These are phyloP conservation scores for Chunga burmeisteri DNA, from an alignment of 2,113 vertebrate genomes.

Conservation along the genomic window DNA sequence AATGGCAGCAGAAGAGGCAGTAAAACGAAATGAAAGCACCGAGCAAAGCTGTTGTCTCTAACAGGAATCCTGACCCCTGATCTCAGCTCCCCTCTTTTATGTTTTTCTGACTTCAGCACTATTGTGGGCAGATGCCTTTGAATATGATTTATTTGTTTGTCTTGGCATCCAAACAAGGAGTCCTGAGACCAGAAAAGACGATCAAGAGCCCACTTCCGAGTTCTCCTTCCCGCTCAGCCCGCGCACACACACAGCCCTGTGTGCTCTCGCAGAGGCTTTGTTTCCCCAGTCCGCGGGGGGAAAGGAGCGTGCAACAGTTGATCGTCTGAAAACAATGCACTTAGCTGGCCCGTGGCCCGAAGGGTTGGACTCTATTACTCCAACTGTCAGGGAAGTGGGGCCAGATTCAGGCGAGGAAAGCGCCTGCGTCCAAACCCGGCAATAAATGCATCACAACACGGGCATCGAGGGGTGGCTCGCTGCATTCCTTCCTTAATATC, in stretches of 20 bases:
- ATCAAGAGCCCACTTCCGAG: conserved; percentile 67
- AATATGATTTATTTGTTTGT: conserved; percentile 73
- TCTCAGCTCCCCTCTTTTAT: conserved; percentile 9
- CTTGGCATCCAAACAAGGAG: conserved; percentile 65
- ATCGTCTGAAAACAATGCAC: conserved; percentile 39
- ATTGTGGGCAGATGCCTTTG: conserved; percentile 57
- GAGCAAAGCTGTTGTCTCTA: conserved; percentile 31
- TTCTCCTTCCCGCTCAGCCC: conserved; percentile 31
- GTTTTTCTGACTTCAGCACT: conserved; percentile 23
- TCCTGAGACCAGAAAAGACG: conserved; percentile 53
- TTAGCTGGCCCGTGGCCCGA: neutral
- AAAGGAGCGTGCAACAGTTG: neutral
- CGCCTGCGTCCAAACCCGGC: neutral
- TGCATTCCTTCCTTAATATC: neutral
- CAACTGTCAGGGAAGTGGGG: neutral
- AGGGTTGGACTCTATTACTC: neutral
- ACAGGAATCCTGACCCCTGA: conserved; percentile 43
- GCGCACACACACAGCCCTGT: conserved; percentile 8
- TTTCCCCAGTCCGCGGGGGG: neutral
- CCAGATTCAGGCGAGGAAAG: neutral
- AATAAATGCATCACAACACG: neutral
- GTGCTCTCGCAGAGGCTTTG: neutral
- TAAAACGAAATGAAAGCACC: neutral
- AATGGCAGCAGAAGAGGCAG: conserved; percentile 5
- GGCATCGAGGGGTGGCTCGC: neutral